These are phyloP conservation scores for Xiphorhynchus erythropygius DNA, from an alignment of 2,797 vertebrate genomes.

Conservation along the genomic window DNA sequence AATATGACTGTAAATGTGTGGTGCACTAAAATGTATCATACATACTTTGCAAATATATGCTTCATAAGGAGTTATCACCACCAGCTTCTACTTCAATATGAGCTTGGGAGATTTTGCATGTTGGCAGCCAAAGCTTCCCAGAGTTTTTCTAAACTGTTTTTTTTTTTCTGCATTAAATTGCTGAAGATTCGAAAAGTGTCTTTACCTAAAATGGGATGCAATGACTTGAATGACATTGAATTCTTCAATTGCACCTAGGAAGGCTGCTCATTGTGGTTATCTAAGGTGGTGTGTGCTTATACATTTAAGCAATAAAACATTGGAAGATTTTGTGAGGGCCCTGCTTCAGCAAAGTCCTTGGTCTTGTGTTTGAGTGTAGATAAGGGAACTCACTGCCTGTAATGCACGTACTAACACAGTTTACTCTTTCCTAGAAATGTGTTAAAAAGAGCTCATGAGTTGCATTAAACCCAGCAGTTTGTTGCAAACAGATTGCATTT, in stretches of 20 bases:
- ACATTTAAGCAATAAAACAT: not conserved
- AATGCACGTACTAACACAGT: not conserved
- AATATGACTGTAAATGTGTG: not conserved
- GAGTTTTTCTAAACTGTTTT: not conserved
- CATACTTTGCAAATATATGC: fast-evolving
- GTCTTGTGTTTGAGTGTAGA: not conserved
- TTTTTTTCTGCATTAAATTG: not conserved
- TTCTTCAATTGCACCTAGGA: not conserved
- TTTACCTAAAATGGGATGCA: not conserved
- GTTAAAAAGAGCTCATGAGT: not conserved
- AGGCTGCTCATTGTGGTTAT: not conserved
- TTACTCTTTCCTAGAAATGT: not conserved
- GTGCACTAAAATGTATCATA: not conserved
- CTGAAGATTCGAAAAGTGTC: not conserved
- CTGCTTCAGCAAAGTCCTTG: not conserved
- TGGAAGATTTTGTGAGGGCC: not conserved
- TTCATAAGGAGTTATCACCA: not conserved
- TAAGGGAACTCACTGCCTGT: not conserved
- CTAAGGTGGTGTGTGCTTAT: not conserved
- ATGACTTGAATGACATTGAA: not conserved
- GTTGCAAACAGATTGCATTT: not conserved
- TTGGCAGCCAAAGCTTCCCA: not conserved
- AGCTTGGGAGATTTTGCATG: not conserved
- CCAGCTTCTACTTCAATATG: not conserved
- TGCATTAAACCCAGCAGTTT: not conserved